phyloP scores from a whole-genome alignment of 2,113 vertebrate genomes.

The Cinclus cinclus region DNA sequence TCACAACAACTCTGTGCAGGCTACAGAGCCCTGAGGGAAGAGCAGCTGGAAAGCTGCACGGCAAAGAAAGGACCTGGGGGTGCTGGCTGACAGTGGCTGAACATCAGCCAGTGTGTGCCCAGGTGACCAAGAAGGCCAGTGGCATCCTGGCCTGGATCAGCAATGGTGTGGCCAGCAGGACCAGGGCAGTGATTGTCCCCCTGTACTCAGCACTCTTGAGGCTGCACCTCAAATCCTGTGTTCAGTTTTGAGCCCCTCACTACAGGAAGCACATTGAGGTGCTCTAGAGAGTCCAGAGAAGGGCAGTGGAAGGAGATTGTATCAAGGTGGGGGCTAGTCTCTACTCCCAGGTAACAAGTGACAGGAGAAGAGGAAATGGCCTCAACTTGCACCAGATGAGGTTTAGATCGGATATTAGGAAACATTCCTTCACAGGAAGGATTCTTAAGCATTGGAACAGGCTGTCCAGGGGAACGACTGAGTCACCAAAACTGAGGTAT shows the following conservation, averaged over 20 bases:
- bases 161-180: not conserved
- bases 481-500: not conserved
- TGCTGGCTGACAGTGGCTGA: accelerated
- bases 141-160: not conserved
- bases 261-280: not conserved
- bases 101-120: not conserved
- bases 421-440: not conserved
- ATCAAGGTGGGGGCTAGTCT: not conserved
- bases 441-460: not conserved
- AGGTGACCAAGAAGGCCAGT: not conserved
- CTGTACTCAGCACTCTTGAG: not conserved
- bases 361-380: not conserved
- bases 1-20: not conserved
- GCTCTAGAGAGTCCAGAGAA: not conserved
- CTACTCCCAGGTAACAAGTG: not conserved
- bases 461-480: not conserved
- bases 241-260: accelerated
- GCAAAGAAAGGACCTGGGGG: not conserved
- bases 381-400: not conserved
- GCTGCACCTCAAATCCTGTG: accelerated
- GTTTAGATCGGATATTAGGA: not conserved
- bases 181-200: accelerated
- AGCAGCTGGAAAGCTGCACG: not conserved
- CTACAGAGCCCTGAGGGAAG: no score
- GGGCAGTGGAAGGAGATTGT: not conserved